Base-by-base conservation (phyloP, 30 jellyfish, hydroid and myxozoan species). In the Phacellophora camtschatica region DNA sequence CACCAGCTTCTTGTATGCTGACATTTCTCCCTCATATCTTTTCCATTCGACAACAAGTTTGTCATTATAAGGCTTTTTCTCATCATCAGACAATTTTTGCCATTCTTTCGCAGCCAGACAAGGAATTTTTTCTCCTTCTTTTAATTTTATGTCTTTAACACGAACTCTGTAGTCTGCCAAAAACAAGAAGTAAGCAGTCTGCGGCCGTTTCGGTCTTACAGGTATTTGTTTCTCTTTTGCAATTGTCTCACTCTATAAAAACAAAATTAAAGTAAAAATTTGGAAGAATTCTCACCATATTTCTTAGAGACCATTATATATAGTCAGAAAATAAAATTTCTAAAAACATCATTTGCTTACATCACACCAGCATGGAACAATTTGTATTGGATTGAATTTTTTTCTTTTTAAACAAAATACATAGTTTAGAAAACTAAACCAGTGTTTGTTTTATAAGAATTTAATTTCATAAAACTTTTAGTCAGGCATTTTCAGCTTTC, bases 121-220 rank as follows among this genome's bases (percentile, higher is more conserved):
- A 2, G 95, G 95, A 23, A 89, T 89, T 51, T 62, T 78, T 43
- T 88, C 95, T 11, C 95, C 95, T 25, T 88, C 95, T 65, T 68
- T 68, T 48, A 88, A 56, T 7, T 77, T 56, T 18, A 49, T 65
- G 23, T 74, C 90, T 34, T 73, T 72, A 46, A 66, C 64, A 25
- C 68, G 74, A 27, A 66, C 55, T 32, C 97, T 70, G 41, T 39
- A 89, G 57, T 89, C 97, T 31, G 95, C 95, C 46, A 83, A 71
- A 69, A 89, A 89, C 37, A 56, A 61, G 56, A 89, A 83, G 59
- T 89, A 89, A 0, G 93, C 97, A n/a, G 97, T 81, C 51, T 75
- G 95, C 1, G 95, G 88, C n/a, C 97, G 84, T 68, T 89, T 89
- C 18, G 97, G 97, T 72, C 74, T 89, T 57, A 84, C 86, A 5